Evolutionary conservation across 2,888 invertebrate species (phyloP), one percentile per base, ranked within the genome.

Genomic region (Caradrina kadenii): DNA sequence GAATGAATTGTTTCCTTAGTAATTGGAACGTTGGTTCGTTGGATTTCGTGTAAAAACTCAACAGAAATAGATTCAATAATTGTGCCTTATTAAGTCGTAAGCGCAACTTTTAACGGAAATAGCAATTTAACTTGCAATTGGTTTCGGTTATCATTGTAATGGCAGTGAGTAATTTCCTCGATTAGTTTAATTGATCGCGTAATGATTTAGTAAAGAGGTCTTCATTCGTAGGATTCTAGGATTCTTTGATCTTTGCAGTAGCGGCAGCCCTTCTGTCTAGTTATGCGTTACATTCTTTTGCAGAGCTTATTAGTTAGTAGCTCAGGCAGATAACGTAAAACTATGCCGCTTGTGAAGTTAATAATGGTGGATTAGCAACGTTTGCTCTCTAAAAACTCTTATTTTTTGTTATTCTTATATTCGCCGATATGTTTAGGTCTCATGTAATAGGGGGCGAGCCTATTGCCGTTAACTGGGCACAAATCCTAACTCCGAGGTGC

Each of bases 1-100:
- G 39, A 68, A 52, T 58, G 69, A 69, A 72, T 80, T 73, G 80
- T 80, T 74, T 82, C 66, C 77, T 68, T 69, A 50, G 39, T 67
- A 70, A 75, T 76, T 69, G 71, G 45, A 69, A 49, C 60, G 52
- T 69, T 64, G 22, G 35, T 52, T 50, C 39, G 17, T 63, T 55
- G 13, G 53, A 26, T 54, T 73, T 68, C 53, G 68, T 53, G 8
- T 19, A 68, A 70, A 73, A 79, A 69, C 19, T 67, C 15, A 26
- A 64, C 61, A 59, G 19, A 70, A 80, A 76, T 75, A 64, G 66
- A 76, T 63, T 73, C 19, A 49, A 63, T 72, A 66, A 81, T 80
- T 76, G 49, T 48, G 45, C 55, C 59, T 76, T 70, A 75, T 42
- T 60, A 65, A 64, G 21, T 31, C 26, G 49, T n/a, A 45, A 64